Evolutionary conservation across 2,113 vertebrate genomes (phyloP).

Genomic region (Tamias sibiricus): DNA sequence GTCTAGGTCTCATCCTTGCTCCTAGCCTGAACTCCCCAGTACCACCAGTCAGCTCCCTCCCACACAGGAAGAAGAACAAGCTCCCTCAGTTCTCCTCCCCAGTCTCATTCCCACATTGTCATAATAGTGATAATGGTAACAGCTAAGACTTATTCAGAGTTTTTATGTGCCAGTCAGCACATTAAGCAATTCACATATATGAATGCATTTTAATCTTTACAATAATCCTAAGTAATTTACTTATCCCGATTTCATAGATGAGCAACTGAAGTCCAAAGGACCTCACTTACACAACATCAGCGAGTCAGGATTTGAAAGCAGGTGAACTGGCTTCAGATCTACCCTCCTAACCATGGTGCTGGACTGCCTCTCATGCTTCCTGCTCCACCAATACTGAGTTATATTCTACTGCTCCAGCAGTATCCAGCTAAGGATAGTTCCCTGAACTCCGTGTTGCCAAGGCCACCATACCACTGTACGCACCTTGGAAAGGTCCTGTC

Average conservation of each 20-base stretch:
- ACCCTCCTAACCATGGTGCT: not conserved
- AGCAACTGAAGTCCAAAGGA: not conserved
- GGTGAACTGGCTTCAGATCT: not conserved
- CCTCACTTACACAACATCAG: not conserved
- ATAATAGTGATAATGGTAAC: not conserved
- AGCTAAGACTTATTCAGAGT: not conserved
- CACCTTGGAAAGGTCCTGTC: not conserved
- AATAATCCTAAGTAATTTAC: not conserved
- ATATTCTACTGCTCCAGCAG: slow-evolving; percentile 20
- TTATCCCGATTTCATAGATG: not conserved
- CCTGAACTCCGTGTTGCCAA: not conserved
- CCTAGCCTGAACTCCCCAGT: not conserved
- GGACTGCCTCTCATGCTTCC: not conserved
- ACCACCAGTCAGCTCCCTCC: not conserved
- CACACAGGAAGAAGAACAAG: not conserved
- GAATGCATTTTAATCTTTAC: not conserved
- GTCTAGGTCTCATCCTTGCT: not conserved
- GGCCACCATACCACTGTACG: not conserved
- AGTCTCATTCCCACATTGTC: not conserved
- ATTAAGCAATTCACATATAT: not conserved
- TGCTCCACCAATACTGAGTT: not conserved
- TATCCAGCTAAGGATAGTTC: not conserved
- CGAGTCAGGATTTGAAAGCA: not conserved
- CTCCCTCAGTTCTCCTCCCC: not conserved
- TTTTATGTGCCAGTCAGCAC: slow-evolving; percentile 19